Base-by-base conservation (phyloP, 2,797 vertebrate genomes). In the Mastacembelus armatus region DNA sequence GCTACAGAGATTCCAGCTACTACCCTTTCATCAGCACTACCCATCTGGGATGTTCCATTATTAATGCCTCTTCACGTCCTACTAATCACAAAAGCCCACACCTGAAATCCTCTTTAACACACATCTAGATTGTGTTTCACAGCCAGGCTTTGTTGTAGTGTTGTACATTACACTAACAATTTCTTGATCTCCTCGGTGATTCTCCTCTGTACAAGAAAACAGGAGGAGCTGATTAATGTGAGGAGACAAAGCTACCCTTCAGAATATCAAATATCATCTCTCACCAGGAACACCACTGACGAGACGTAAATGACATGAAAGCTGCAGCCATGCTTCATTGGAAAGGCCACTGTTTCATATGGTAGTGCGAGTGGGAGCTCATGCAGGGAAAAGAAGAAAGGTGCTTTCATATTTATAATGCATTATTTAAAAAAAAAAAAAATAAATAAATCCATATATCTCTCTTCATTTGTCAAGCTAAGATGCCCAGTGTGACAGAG, bases 191-290 rank as follows among this genome's bases (percentile, higher is more conserved):
- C 87, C 84, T 83, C 49, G 68, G 85, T 76, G 84, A 84, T 78
- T 78, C 66, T 77, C 63, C 62, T 64, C 72, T 81, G 86, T 65
- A 59, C 69, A 63, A 68, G 73, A 74, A 86, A 78, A 77, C 77
- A 71, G 67, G 60, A 78, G 74, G 67, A 63, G 75, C 73, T 90
- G 89, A 92, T 92, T 92, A 91, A 91, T 90, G 87, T 86, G 83
- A 74, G 73, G 74, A 90, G 82, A 92, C 88, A 86, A 87, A 86
- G 84, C 84, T 71, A 71, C 75, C 86, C 60, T 72, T n/a, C 83
- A 91, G 90, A 89, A 91, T 91, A 92, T 90, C 85, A 91, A 92
- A 83, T 85, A 86, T 81, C 84, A 81, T 87, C 80, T 66, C 63
- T 87, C 74, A 82, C 75, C 84, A 72, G 74, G 55, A 85, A 67